Evolutionary conservation across 2,113 vertebrate species (phyloP).

Genomic region (Turdus rufiventris): DNA sequence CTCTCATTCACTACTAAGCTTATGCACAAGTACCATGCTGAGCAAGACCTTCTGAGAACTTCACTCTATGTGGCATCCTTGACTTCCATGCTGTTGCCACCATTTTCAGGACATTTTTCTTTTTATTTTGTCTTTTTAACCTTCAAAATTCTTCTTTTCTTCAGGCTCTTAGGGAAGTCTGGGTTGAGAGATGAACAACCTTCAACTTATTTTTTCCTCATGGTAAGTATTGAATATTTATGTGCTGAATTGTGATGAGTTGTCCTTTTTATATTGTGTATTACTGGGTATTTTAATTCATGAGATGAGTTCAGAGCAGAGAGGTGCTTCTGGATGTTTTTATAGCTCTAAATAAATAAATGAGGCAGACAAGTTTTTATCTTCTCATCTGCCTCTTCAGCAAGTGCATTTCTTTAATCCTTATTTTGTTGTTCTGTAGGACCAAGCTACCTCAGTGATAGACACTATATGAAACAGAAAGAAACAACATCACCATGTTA

Average conservation of each 20-base stretch:
- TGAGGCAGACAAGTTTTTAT: not conserved
- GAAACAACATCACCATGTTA: not conserved
- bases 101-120: not conserved
- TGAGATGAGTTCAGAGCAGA: constrained; percentile 10
- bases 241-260: constrained; percentile 4
- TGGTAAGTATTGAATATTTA: constrained; percentile 21
- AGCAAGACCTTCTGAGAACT: not conserved
- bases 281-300: constrained; percentile 29
- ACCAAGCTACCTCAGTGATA: not conserved
- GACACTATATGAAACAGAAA: not conserved
- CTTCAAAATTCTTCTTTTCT: not conserved
- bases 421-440: not conserved
- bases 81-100: rapidly evolving
- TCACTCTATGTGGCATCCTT: not conserved
- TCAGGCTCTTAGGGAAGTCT: not conserved
- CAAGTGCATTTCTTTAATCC: not conserved
- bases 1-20: not conserved
- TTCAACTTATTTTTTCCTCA: constrained; percentile 4
- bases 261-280: not conserved
- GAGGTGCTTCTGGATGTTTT: not conserved
- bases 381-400: not conserved
- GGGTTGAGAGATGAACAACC: not conserved
- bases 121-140: not conserved
- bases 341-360: not conserved
- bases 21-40: not conserved